These are phyloP conservation scores for Acropora yongei DNA, from an alignment of 64 coral and sea anemone species.

Conservation along the genomic window DNA sequence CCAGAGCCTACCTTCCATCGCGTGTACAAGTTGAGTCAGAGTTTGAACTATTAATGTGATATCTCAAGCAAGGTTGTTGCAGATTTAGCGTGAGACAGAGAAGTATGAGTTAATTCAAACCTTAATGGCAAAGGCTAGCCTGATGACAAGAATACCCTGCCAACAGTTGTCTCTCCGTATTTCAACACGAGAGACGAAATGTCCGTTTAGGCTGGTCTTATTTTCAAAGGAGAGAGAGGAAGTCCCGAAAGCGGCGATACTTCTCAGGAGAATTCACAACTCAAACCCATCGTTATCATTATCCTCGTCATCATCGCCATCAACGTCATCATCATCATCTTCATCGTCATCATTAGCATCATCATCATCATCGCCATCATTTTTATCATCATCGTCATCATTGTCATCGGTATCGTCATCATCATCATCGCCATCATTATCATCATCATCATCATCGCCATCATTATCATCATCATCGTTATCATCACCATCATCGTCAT, in stretches of 20 bases:
- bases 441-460: too few relatives aligned
- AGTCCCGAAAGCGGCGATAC: not conserved
- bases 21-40: not conserved
- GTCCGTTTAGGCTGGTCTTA: not conserved
- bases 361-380: too few relatives aligned
- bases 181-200: not conserved
- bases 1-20: not conserved
- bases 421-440: too few relatives aligned
- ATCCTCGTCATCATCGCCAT: too few relatives aligned
- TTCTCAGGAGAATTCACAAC: not conserved
- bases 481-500: too few relatives aligned
- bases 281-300: too few relatives aligned
- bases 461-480: too few relatives aligned
- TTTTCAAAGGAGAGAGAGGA: constrained; percentile 14
- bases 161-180: not conserved
- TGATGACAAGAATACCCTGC: not conserved
- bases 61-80: not conserved
- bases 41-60: not conserved
- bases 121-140: not conserved
- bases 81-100: not conserved
- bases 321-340: too few relatives aligned
- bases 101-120: not conserved
- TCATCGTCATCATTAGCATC: too few relatives aligned
- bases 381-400: too few relatives aligned
- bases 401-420: too few relatives aligned